A percentile compares a stretch with the other conserved stretches of the same genome.
These are phyloP conservation scores for Phymastichus coffea DNA, from an alignment of 1,140 invertebrate genomes.

Conservation along the genomic window DNA sequence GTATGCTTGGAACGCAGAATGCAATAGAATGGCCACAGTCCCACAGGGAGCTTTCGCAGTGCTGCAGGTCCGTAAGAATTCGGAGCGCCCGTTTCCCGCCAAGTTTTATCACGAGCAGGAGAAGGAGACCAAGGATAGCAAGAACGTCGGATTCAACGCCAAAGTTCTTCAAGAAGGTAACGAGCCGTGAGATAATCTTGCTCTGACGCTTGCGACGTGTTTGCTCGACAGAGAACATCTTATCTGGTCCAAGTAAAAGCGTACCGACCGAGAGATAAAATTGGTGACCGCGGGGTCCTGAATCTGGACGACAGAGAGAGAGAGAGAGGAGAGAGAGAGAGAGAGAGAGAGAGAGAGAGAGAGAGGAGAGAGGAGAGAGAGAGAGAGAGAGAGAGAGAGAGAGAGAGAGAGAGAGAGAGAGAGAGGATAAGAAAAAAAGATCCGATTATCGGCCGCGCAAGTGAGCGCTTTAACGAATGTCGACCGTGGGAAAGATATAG, in stretches of 20 bases:
- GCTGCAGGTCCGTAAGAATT: conserved; percentile 57
- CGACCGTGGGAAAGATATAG: background rate
- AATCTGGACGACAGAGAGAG: too few relatives aligned
- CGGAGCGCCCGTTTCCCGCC: conserved; percentile 46
- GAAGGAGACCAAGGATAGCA: conserved; percentile 27
- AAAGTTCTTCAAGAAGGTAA: conserved; percentile 35
- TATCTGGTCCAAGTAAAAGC: too few relatives aligned
- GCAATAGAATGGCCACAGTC: conserved; percentile 57
- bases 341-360: too few relatives aligned
- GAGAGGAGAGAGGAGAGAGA: too few relatives aligned
- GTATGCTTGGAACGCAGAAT: too few relatives aligned
- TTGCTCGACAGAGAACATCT: background rate
- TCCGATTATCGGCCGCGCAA: too few relatives aligned
- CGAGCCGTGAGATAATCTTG: background rate
- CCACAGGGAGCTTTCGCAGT: conserved; percentile 61
- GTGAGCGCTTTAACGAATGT: too few relatives aligned
- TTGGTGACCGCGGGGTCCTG: too few relatives aligned
- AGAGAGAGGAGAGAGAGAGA: too few relatives aligned
- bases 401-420: too few relatives aligned
- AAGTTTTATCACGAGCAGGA: conserved; percentile 44
- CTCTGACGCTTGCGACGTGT: background rate
- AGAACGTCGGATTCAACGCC: conserved; percentile 26
- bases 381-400: too few relatives aligned
- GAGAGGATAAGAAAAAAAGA: background rate
- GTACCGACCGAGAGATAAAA: too few relatives aligned